Conservation (phyloP, 2,797 vertebrate species). For the Salmo trutta region DNA sequence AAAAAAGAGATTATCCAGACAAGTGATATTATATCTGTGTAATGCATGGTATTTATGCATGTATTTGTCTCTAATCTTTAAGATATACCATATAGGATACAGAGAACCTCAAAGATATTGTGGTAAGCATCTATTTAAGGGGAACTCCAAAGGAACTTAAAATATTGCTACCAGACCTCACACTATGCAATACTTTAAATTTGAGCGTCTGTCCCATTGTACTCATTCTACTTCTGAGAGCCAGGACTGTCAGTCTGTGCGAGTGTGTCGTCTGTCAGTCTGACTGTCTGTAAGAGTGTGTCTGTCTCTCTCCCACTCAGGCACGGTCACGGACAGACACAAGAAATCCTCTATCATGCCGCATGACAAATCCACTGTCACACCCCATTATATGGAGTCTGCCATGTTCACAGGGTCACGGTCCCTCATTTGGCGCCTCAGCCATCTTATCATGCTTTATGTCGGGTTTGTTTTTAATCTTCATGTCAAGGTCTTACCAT, state of each 20-base stretch:
- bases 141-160: too few species aligned
- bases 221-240: not conserved
- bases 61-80: not conserved
- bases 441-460: conserved; percentile 25
- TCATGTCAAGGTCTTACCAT: conserved; percentile 9
- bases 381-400: not conserved
- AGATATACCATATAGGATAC: not conserved
- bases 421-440: not conserved
- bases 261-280: not conserved
- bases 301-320: not conserved
- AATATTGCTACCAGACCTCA: not conserved
- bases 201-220: not conserved
- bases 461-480: not conserved
- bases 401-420: not conserved
- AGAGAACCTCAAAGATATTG: not conserved
- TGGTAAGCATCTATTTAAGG: not conserved
- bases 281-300: not conserved
- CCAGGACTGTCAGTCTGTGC: not conserved
- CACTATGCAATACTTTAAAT: not conserved
- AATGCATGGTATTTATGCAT: not conserved
- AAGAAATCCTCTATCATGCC: conserved; percentile 9
- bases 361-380: not conserved
- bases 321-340: conserved; percentile 17
- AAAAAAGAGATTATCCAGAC: not conserved
- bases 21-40: not conserved